A percentile compares a stretch with the other conserved stretches of the same genome.
Conservation (phyloP, 2,113 vertebrate genomes). For the Tupaia tana region DNA sequence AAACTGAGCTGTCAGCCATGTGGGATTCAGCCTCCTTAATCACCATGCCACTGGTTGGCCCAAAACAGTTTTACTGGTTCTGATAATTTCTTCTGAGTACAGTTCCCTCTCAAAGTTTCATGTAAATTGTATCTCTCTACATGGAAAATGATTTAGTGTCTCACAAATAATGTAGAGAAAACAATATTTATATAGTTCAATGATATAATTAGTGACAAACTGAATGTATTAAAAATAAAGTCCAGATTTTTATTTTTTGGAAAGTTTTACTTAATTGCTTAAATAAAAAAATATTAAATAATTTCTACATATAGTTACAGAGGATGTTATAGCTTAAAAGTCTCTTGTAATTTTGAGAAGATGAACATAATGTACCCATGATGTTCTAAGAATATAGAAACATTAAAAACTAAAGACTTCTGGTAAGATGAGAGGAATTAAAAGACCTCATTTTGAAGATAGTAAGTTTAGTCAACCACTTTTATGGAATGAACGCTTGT, state of each 20-base stretch:
- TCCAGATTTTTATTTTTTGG: constrained; percentile 69
- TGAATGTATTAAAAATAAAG: constrained; percentile 46
- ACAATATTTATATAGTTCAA: constrained; percentile 37
- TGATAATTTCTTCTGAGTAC: constrained; percentile 17
- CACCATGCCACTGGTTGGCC: no score
- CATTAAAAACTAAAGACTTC: constrained; percentile 42
- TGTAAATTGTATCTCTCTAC: not conserved
- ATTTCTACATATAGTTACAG: constrained; percentile 80
- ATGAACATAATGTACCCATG: constrained; percentile 74
- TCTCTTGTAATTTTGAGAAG: constrained; percentile 69
- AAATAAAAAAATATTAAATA: constrained; percentile 84
- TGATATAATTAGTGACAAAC: not conserved
- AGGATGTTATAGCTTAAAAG: constrained; percentile 68
- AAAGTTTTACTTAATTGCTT: constrained; percentile 83
- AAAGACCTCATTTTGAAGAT: not conserved
- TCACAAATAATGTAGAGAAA: constrained; percentile 48
- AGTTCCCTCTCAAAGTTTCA: constrained; percentile 15
- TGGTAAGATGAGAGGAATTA: constrained; percentile 8
- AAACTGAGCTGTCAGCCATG: no score
- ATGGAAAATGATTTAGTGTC: constrained; percentile 36
- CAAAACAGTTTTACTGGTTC: not conserved
- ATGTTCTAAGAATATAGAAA: constrained; percentile 43
- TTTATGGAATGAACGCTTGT: constrained; percentile 92
- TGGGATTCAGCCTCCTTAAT: no score
- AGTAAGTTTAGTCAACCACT: constrained; percentile 91